Percentiles rank a stretch among this genome's conserved stretches.
Conservation (phyloP, 2,797 vertebrate genomes). For the Manis javanica region DNA sequence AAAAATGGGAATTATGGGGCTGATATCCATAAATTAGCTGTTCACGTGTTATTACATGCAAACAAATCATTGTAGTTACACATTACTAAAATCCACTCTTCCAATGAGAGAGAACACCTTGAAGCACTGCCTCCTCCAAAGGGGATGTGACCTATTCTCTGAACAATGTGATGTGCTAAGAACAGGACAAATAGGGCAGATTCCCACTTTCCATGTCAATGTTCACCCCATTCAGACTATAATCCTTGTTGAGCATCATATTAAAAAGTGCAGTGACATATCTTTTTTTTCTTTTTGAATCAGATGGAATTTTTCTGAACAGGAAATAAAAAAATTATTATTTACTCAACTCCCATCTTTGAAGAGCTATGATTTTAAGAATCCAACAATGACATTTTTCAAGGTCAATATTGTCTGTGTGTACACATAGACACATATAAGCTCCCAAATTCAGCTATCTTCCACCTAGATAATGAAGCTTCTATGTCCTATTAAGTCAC, state of each 20-base stretch:
- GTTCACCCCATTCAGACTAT: neutral
- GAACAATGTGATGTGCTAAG: neutral
- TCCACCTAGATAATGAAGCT: neutral
- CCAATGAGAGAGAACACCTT: neutral
- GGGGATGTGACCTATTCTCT: neutral
- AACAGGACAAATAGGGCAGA: neutral
- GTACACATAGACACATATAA: neutral
- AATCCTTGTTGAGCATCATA: neutral
- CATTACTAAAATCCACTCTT: neutral
- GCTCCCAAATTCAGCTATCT: neutral
- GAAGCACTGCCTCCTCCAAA: neutral
- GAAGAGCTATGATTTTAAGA: constrained; percentile 15
- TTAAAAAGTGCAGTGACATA: neutral
- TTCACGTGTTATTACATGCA: neutral
- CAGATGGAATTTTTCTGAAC: constrained; percentile 2
- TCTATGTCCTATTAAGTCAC: neutral
- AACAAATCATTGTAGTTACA: constrained; percentile 6
- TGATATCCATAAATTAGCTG: constrained; percentile 36
- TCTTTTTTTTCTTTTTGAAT: neutral
- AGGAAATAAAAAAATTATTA: neutral
- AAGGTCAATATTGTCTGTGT: neutral
- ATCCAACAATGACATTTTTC: neutral
- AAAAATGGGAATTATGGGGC: neutral
- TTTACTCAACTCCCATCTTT: neutral
- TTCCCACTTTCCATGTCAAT: neutral